Percentiles rank a stretch among this genome's conserved stretches.
Conservation (phyloP, 1,140 invertebrate species). For the Asbolus verrucosus region DNA sequence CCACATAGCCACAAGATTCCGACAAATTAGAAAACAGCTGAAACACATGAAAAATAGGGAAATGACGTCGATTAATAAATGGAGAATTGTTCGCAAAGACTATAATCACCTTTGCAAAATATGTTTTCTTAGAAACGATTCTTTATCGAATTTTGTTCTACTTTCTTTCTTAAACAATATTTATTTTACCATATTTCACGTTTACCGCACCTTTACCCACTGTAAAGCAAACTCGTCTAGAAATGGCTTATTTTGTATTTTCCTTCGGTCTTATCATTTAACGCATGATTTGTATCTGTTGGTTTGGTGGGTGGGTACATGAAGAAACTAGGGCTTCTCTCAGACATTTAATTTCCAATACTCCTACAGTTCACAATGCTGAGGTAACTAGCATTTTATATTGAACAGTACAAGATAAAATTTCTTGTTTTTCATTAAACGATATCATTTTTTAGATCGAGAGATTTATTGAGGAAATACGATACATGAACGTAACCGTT, state of each 20-base stretch:
- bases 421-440: not conserved
- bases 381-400: not conserved
- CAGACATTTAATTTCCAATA: not conserved
- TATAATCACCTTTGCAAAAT: not conserved
- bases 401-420: not conserved
- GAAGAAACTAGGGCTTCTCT: not conserved
- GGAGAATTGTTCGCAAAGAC: not conserved
- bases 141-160: not conserved
- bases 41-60: not conserved
- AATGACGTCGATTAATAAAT: not conserved
- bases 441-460: not conserved
- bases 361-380: not conserved
- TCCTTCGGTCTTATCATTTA: not conserved
- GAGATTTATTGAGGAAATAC: not conserved
- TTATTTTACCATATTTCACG: not conserved
- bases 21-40: not conserved
- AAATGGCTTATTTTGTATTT: not conserved
- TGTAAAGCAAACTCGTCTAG: not conserved
- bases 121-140: not conserved
- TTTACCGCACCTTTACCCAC: not conserved
- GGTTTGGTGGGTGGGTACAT: not conserved
- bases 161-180: not conserved
- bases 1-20: not conserved
- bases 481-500: not conserved
- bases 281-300: not conserved